Conservation (phyloP, 2,888 invertebrate genomes). For the Epiblema foenella region DNA sequence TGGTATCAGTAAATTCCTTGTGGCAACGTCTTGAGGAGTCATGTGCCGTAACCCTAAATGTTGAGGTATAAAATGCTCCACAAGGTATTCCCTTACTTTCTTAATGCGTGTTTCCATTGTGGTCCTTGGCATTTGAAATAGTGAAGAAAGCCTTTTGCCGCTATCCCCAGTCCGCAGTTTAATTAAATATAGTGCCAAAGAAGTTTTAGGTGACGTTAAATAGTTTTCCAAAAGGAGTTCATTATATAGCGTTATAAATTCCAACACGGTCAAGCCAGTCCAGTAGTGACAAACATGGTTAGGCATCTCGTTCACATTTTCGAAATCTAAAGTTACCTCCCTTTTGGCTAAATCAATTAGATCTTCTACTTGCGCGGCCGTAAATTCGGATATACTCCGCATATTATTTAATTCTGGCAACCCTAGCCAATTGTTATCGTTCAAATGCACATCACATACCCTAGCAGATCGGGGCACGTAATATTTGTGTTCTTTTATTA, state of each 20-base stretch:
- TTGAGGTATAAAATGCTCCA: background rate
- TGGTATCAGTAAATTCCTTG: background rate
- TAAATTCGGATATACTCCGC: background rate
- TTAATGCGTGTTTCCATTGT: background rate
- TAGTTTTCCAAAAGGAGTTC: background rate
- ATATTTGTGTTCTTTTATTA: no score
- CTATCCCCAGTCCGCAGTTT: background rate
- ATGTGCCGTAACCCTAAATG: background rate
- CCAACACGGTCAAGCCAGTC: background rate
- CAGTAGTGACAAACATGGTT: background rate
- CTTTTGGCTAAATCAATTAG: background rate
- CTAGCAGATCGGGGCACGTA: background rate
- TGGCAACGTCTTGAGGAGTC: background rate
- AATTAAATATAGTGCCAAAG: background rate
- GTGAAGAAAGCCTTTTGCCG: background rate
- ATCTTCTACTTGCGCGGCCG: background rate
- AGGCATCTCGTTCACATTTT: background rate
- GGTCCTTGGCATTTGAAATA: background rate
- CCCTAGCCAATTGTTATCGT: background rate
- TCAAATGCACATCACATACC: background rate
- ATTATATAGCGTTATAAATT: background rate
- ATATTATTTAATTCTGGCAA: background rate
- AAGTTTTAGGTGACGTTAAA: background rate
- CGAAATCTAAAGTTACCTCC: background rate
- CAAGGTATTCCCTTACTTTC: background rate